These are phyloP conservation scores for Catocala sponsa DNA, from an alignment of 2,888 invertebrate genomes.

Conservation along the genomic window DNA sequence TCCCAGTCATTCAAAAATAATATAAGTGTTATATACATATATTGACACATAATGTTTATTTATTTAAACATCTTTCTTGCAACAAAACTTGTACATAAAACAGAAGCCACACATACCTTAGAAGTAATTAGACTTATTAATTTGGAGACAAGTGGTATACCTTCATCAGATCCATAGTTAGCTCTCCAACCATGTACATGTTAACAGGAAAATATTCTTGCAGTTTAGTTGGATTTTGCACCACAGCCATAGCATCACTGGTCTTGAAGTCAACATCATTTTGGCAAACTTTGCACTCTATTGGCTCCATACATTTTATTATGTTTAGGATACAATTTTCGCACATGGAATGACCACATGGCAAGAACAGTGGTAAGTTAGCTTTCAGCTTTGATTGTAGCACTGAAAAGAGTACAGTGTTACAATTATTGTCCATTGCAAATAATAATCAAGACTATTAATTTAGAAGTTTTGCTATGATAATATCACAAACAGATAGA, in stretches of 20 bases:
- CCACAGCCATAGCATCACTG: conserved; percentile 51
- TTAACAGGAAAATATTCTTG: conserved; percentile 75
- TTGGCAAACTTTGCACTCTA: conserved; percentile 84
- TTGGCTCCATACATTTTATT: conserved; percentile 71
- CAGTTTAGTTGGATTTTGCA: conserved; percentile 60
- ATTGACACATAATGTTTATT: too few species aligned
- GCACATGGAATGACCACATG: conserved; percentile 91
- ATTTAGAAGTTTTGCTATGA: too few species aligned
- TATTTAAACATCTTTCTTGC: too few species aligned
- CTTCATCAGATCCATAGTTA: conserved; percentile 63
- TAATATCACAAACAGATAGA: too few species aligned
- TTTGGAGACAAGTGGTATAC: conserved; percentile 50
- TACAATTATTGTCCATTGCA: neutral
- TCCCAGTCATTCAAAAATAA: too few species aligned
- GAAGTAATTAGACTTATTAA: too few species aligned
- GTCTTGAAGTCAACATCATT: conserved; percentile 62
- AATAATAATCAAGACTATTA: too few species aligned
- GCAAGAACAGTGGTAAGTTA: conserved; percentile 88
- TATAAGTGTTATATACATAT: too few species aligned
- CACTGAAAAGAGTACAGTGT: conserved; percentile 44
- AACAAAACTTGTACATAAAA: too few species aligned
- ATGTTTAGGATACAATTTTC: conserved; percentile 87
- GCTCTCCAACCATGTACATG: conserved; percentile 74
- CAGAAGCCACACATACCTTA: too few species aligned
- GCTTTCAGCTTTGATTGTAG: conserved; percentile 54